Evolutionary conservation across 2,888 invertebrate genomes (phyloP).

Genomic region (Eugnorisma glareosa): DNA sequence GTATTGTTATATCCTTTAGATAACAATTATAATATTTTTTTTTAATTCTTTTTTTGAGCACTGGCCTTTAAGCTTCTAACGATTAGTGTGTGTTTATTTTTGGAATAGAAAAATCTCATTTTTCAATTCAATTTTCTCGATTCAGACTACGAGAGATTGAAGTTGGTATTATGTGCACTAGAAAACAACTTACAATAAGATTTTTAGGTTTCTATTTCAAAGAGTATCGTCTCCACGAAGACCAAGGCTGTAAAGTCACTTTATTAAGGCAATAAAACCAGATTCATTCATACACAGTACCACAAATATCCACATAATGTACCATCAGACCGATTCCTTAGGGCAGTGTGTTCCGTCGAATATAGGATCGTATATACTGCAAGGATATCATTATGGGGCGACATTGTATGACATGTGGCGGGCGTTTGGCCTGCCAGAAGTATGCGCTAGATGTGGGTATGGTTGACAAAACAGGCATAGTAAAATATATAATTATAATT

Average conservation of each 20-base stretch:
- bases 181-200: background rate
- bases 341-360: background rate
- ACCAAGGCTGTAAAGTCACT: background rate
- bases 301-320: slow-evolving; percentile 3
- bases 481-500: background rate
- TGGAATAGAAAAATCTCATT: background rate
- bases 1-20: too few species aligned
- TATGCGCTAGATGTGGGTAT: slow-evolving; percentile 13
- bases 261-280: background rate
- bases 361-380: slow-evolving; percentile 16
- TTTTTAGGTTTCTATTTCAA: background rate
- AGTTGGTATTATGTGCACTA: background rate
- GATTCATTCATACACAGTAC: slow-evolving; percentile 1
- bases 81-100: background rate
- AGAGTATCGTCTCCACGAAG: background rate
- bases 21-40: background rate
- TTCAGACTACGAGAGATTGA: background rate
- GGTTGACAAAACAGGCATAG: slow-evolving; percentile 12
- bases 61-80: background rate
- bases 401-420: slow-evolving; percentile 34
- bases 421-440: slow-evolving; percentile 11
- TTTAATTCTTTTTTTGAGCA: background rate
- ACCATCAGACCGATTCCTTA: slow-evolving; percentile 3
- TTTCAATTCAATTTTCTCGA: background rate
- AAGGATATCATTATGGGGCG: slow-evolving; percentile 24